Percentiles rank a stretch among this genome's conserved stretches.
Evolutionary conservation across 2,797 vertebrate genomes (phyloP).

Genomic region (Poeciliopsis infans): DNA sequence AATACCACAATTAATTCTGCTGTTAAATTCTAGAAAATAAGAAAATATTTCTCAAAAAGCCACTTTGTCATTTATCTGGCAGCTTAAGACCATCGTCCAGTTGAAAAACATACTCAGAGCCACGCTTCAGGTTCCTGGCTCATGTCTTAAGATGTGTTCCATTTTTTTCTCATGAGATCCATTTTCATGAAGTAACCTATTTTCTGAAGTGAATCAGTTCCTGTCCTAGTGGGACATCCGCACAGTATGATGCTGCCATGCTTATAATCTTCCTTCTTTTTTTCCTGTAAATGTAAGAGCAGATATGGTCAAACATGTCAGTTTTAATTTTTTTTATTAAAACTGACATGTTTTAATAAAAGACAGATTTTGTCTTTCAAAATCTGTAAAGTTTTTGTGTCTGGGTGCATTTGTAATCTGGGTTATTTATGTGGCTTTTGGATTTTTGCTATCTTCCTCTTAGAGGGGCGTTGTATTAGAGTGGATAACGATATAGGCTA

Average conservation of each 20-base stretch:
- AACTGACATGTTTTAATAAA: no score
- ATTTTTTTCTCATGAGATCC: neutral
- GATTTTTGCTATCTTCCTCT: no score
- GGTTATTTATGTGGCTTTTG: no score
- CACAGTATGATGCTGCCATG: neutral
- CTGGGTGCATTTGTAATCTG: neutral
- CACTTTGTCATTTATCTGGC: neutral
- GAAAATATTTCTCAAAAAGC: neutral
- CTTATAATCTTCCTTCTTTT: no score
- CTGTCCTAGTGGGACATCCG: neutral
- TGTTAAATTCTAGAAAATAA: neutral
- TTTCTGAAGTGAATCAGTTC: neutral
- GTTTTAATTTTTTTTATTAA: no score
- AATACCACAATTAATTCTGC: neutral
- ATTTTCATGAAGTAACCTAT: neutral
- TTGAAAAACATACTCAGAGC: neutral
- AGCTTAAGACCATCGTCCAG: neutral
- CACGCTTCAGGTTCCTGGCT: neutral
- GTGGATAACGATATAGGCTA: no score
- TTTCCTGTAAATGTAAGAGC: no score
- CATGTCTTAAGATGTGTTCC: neutral
- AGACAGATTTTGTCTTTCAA: no score
- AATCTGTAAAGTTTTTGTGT: neutral
- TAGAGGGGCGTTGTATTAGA: no score
- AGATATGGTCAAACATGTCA: no score